A percentile compares a stretch with the other conserved stretches of the same genome.
Evolutionary conservation across 2,797 vertebrate genomes (phyloP).

Genomic region (Sphenopsis melanotis): DNA sequence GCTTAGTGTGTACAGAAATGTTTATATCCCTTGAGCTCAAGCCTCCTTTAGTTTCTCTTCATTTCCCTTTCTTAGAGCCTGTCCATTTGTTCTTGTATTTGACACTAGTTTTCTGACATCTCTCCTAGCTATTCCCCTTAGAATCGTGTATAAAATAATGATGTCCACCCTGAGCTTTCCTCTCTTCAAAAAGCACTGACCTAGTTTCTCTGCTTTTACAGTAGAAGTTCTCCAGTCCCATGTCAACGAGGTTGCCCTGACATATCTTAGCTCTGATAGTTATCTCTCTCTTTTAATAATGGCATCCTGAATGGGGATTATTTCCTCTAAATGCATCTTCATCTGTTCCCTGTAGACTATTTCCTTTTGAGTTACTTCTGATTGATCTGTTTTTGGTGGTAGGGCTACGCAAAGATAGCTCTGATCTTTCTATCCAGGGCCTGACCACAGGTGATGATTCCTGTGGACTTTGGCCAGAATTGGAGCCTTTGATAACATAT

Average conservation of each 20-base stretch:
- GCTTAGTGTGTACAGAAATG: conserved; percentile 6
- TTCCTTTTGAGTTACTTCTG: conserved; percentile 57
- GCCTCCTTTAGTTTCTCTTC: conserved; percentile 23
- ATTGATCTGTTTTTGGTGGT: conserved; percentile 60
- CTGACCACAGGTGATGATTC: conserved; percentile 59
- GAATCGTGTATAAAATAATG: conserved; percentile 60
- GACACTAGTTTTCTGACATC: conserved; percentile 57
- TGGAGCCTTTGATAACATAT: conserved; percentile 56
- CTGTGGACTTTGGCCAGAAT: conserved; percentile 58
- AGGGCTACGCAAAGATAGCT: conserved; percentile 34
- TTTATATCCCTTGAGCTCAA: neutral
- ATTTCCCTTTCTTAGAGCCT: conserved; percentile 46
- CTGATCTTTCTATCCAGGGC: conserved; percentile 56
- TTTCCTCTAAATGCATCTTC: conserved; percentile 62
- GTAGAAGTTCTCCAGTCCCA: conserved; percentile 58
- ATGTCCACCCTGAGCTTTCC: conserved; percentile 63
- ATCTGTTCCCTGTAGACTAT: conserved; percentile 59
- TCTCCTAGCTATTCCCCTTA: conserved; percentile 58
- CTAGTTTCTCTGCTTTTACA: conserved; percentile 65
- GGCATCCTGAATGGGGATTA: conserved; percentile 59
- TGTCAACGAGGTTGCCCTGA: conserved; percentile 64
- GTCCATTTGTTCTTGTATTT: conserved; percentile 59
- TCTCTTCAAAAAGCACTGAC: conserved; percentile 64
- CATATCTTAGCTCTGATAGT: conserved; percentile 54
- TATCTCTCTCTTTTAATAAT: conserved; percentile 58